A percentile compares a stretch with the other conserved stretches of the same genome.
These are phyloP conservation scores for Seira musarum DNA, from an alignment of 2,888 invertebrate genomes.

Conservation along the genomic window DNA sequence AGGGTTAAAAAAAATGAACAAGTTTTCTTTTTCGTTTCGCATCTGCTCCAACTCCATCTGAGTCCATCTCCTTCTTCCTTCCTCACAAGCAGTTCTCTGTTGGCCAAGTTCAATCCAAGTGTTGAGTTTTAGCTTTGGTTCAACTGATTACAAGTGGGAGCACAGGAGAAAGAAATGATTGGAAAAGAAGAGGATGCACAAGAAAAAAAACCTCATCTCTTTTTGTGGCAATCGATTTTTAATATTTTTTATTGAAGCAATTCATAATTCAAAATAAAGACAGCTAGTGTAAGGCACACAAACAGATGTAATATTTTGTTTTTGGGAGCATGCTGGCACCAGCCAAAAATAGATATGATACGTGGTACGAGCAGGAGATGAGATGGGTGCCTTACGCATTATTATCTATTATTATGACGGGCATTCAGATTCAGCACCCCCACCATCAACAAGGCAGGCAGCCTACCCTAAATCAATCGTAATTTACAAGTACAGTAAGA, in stretches of 20 bases:
- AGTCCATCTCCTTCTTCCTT: slow-evolving; percentile 22
- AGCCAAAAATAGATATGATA: slow-evolving; percentile 29
- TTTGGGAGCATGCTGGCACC: slow-evolving; percentile 55
- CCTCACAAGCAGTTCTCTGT: slow-evolving; percentile 35
- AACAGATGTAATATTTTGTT: slow-evolving; percentile 42
- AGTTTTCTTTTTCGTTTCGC: not conserved
- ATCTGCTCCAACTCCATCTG: slow-evolving; percentile 19
- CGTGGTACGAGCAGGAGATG: no score
- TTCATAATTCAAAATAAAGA: not conserved
- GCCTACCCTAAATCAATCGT: slow-evolving; percentile 41
- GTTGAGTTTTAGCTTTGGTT: no score
- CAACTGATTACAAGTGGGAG: no score
- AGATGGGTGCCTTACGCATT: no score
- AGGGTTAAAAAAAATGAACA: no score
- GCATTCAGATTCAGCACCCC: not conserved
- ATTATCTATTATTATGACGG: no score
- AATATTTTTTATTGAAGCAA: slow-evolving; percentile 30
- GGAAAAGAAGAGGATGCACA: no score
- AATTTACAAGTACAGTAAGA: slow-evolving; percentile 37
- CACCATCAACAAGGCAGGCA: slow-evolving; percentile 7
- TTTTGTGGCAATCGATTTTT: slow-evolving; percentile 46
- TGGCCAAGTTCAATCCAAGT: slow-evolving; percentile 22
- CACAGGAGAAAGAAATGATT: no score
- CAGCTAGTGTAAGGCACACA: no score
- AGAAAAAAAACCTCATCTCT: slow-evolving; percentile 34